Conservation (phyloP, 2,113 vertebrate genomes). For the Tauraco erythrolophus region DNA sequence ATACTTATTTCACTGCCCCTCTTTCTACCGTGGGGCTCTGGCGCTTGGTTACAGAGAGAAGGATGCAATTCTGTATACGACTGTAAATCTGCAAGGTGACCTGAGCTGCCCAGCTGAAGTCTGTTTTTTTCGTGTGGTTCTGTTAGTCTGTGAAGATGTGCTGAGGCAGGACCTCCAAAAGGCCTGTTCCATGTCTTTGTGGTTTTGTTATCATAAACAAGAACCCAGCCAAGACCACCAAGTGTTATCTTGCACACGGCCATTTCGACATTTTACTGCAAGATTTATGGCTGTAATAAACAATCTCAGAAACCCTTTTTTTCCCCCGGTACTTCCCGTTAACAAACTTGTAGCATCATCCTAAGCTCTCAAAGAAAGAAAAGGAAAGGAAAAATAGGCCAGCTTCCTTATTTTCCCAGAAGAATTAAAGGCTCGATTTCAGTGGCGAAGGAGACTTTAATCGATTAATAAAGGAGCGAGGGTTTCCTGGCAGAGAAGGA, state of each 20-base stretch:
- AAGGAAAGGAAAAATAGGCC: not conserved
- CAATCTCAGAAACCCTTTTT: slow-evolving; percentile 75
- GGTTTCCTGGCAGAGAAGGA: slow-evolving; percentile 37
- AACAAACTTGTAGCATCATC: slow-evolving; percentile 66
- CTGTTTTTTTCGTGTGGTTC: slow-evolving; percentile 63
- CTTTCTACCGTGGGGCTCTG: slow-evolving; percentile 45
- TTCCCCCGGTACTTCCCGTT: slow-evolving; percentile 59
- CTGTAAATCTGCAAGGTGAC: slow-evolving; percentile 70
- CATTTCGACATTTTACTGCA: slow-evolving; percentile 85
- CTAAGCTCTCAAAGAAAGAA: slow-evolving; percentile 46
- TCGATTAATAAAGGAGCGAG: slow-evolving; percentile 35
- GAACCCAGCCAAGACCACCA: slow-evolving; percentile 86
- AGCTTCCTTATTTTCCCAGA: slow-evolving; percentile 21
- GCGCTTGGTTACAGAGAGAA: slow-evolving; percentile 25
- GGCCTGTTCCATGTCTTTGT: slow-evolving; percentile 84
- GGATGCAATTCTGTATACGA: slow-evolving; percentile 41
- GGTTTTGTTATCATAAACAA: slow-evolving; percentile 84
- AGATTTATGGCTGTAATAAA: slow-evolving; percentile 86
- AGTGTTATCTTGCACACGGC: slow-evolving; percentile 84
- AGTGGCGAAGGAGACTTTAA: slow-evolving; percentile 12
- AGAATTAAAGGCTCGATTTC: slow-evolving; percentile 17
- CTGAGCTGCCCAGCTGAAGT: slow-evolving; percentile 51
- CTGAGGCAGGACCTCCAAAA: slow-evolving; percentile 78
- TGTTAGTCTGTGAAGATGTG: slow-evolving; percentile 73
- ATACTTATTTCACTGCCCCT: slow-evolving; percentile 42